phyloP scores from a whole-genome alignment of 2,888 invertebrate species.

The Leistus spinibarbis region DNA sequence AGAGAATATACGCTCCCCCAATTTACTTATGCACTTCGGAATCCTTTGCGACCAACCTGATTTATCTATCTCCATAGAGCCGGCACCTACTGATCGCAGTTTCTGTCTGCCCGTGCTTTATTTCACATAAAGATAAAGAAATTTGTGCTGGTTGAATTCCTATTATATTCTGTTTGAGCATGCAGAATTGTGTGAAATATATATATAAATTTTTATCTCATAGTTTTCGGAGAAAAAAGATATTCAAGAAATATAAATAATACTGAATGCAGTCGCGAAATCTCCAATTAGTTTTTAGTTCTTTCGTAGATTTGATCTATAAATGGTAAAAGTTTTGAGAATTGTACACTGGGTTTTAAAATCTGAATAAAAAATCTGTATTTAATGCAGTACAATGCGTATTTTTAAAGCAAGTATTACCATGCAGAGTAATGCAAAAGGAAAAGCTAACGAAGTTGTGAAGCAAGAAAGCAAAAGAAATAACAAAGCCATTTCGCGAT shows the following conservation, averaged over 20 bases:
- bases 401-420: neutral
- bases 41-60: conserved; percentile 11
- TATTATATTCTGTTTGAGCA: conserved; percentile 3
- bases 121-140: conserved; percentile 18
- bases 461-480: neutral
- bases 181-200: conserved; percentile 17
- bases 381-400: neutral
- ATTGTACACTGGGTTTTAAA: neutral
- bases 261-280: neutral
- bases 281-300: neutral
- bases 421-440: neutral
- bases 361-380: neutral
- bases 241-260: neutral
- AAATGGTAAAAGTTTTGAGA: neutral
- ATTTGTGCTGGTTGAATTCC: conserved; percentile 20
- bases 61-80: conserved; percentile 13
- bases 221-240: neutral
- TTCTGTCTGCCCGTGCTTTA: conserved; percentile 9
- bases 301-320: neutral
- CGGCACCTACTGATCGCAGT: conserved; percentile 4
- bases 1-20: conserved; percentile 15
- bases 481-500: conserved; percentile 11
- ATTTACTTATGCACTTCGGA: conserved; percentile 19
- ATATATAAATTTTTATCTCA: conserved; percentile 21
- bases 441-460: neutral